These are phyloP conservation scores for Hydropsyche tenuis DNA, from an alignment of 1,140 invertebrate genomes.

Conservation along the genomic window DNA sequence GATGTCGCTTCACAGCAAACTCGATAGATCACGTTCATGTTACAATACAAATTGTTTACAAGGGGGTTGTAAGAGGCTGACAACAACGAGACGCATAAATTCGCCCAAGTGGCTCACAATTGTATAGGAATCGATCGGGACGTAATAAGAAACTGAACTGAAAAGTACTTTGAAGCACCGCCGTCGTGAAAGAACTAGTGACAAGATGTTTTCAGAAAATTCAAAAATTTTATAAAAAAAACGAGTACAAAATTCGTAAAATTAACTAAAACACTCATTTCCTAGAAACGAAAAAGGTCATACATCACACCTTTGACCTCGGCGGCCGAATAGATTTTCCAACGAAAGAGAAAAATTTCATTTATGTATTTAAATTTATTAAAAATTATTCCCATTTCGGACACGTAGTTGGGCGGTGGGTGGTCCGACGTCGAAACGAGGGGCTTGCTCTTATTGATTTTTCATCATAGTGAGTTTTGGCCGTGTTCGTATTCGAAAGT, in stretches of 20 bases:
- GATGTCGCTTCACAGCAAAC: constrained; percentile 27
- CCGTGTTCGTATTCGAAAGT: neutral
- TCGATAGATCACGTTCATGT: constrained; percentile 33
- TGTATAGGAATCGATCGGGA: neutral
- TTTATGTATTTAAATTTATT: constrained; percentile 48
- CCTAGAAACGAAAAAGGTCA: neutral
- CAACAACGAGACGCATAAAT: constrained; percentile 14
- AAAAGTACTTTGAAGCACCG: too few species aligned
- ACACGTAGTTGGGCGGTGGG: constrained; percentile 5
- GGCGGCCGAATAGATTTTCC: neutral
- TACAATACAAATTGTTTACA: constrained; percentile 32
- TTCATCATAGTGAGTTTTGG: constrained; percentile 21
- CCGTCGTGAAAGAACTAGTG: too few species aligned
- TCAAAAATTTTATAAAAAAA: too few species aligned
- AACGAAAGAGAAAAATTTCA: constrained; percentile 21
- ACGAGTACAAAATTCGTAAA: neutral
- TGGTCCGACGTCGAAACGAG: neutral
- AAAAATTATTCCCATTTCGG: constrained; percentile 47
- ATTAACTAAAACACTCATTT: neutral
- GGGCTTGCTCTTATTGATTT: constrained; percentile 7
- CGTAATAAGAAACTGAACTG: too few species aligned
- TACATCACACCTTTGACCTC: constrained; percentile 19
- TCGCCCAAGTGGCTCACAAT: neutral
- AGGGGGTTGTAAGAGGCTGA: constrained; percentile 4
- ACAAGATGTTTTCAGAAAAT: too few species aligned